These are phyloP conservation scores for Leptinotarsa haldemani DNA, from an alignment of 2,888 invertebrate species.

Conservation along the genomic window DNA sequence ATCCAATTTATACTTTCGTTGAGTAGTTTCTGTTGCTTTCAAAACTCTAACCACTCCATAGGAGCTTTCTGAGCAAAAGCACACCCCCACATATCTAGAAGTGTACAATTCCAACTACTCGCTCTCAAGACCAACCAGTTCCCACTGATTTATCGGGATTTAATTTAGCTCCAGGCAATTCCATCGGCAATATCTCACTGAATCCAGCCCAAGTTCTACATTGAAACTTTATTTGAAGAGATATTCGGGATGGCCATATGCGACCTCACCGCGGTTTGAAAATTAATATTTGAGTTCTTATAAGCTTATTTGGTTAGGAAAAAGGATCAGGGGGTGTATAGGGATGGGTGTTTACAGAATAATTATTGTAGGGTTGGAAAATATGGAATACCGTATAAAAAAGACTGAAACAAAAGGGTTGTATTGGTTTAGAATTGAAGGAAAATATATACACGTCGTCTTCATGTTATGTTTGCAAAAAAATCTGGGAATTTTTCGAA, in stretches of 20 bases:
- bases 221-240: slow-evolving; percentile 11
- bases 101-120: not conserved
- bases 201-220: slow-evolving; percentile 23
- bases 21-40: too few species aligned
- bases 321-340: not conserved
- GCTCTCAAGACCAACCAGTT: slow-evolving; percentile 22
- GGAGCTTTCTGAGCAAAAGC: not conserved
- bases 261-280: not conserved
- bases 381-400: too few species aligned
- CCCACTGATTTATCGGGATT: slow-evolving; percentile 34
- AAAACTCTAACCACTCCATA: not conserved
- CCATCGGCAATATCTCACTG: slow-evolving; percentile 25
- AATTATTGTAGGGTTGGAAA: not conserved
- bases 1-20: too few species aligned
- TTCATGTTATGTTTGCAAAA: too few species aligned
- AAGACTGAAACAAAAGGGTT: too few species aligned
- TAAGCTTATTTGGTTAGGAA: not conserved
- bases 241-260: not conserved
- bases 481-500: too few species aligned
- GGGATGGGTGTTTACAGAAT: not conserved
- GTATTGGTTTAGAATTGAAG: too few species aligned
- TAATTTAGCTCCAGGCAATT: slow-evolving; percentile 28
- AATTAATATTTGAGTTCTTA: slow-evolving; percentile 12
- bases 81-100: not conserved
- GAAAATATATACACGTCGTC: too few species aligned